Conservation (phyloP, 2,888 invertebrate genomes). For the Exocentrus adspersus region DNA sequence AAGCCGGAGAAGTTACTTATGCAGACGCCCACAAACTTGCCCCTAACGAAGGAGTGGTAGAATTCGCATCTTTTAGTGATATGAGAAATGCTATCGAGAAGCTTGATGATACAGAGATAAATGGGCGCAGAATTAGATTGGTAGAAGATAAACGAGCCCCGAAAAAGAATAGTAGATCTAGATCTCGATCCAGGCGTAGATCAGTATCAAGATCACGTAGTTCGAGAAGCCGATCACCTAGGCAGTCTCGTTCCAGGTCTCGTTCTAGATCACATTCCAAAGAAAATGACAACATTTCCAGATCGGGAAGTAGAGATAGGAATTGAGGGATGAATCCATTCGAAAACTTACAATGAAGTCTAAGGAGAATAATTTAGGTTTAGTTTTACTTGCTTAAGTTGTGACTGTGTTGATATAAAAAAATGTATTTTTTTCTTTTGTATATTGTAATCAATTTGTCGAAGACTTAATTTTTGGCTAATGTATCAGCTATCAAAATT, state of each 20-base stretch:
- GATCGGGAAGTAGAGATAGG: slow-evolving; percentile 38
- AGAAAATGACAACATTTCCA: slow-evolving; percentile 39
- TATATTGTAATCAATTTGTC: not conserved
- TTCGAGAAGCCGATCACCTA: slow-evolving; percentile 1
- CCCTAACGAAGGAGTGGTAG: slow-evolving; percentile 73
- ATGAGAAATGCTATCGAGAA: slow-evolving; percentile 95
- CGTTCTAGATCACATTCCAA: slow-evolving; percentile 47
- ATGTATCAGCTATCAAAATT: slow-evolving; percentile 8
- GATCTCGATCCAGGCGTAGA: slow-evolving; percentile 29
- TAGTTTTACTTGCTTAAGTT: slow-evolving; percentile 30
- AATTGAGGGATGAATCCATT: slow-evolving; percentile 22
- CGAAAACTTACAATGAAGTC: slow-evolving; percentile 2
- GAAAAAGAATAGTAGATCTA: slow-evolving; percentile 49
- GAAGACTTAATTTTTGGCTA: slow-evolving; percentile 10
- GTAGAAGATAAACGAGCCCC: slow-evolving; percentile 80
- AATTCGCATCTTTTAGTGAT: slow-evolving; percentile 91
- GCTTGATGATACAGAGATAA: slow-evolving; percentile 92
- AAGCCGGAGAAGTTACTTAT: slow-evolving; percentile 97
- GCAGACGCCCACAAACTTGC: slow-evolving; percentile 92
- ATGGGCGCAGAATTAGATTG: slow-evolving; percentile 89
- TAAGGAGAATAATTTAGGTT: slow-evolving; percentile 31
- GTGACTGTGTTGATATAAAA: slow-evolving; percentile 18
- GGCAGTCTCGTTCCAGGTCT: slow-evolving; percentile 33
- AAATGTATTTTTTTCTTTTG: slow-evolving; percentile 20
- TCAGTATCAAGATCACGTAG: slow-evolving; percentile 25